Conservation (phyloP, 2,113 vertebrate genomes). For the Salminus brasiliensis region DNA sequence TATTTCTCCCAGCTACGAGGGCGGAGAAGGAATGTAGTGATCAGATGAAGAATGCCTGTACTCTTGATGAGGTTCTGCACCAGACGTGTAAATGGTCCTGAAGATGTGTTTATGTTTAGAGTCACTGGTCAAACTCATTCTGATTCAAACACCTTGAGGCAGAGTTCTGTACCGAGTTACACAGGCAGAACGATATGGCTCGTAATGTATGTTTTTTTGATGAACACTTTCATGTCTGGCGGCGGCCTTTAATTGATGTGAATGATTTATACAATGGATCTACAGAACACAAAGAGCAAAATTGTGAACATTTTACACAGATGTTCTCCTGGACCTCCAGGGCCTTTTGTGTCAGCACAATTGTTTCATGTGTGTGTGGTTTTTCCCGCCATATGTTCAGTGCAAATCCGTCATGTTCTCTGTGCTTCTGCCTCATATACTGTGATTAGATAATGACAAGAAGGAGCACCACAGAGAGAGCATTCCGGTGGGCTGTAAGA, state of each 20-base stretch:
- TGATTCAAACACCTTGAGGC: slow-evolving; percentile 6
- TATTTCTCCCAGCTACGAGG: slow-evolving; percentile 1
- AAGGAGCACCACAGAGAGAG: slow-evolving; percentile 1
- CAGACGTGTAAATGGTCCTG: slow-evolving; percentile 18
- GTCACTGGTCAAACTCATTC: slow-evolving; percentile 5
- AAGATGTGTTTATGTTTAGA: slow-evolving; percentile 25
- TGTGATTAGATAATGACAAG: neutral
- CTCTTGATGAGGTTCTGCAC: slow-evolving; percentile 13
- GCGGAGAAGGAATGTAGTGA: slow-evolving; percentile 26
- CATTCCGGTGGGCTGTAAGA: neutral
- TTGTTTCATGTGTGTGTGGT: neutral
- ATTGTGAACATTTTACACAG: neutral
- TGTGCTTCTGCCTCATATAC: neutral
- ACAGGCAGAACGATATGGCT: neutral
- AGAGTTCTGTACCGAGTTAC: neutral
- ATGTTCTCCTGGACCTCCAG: neutral
- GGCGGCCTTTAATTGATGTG: neutral
- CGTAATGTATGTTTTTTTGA: slow-evolving; percentile 21
- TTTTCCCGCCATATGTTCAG: neutral
- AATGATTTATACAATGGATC: slow-evolving; percentile 32
- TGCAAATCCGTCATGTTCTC: neutral
- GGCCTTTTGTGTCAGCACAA: neutral
- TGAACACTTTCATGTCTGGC: neutral
- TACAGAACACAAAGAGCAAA: slow-evolving; percentile 16
- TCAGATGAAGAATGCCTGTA: slow-evolving; percentile 18